Percentiles rank a stretch among this genome's conserved stretches.
Evolutionary conservation across 2,113 vertebrate genomes (phyloP).

Genomic region (Urocolius indicus): DNA sequence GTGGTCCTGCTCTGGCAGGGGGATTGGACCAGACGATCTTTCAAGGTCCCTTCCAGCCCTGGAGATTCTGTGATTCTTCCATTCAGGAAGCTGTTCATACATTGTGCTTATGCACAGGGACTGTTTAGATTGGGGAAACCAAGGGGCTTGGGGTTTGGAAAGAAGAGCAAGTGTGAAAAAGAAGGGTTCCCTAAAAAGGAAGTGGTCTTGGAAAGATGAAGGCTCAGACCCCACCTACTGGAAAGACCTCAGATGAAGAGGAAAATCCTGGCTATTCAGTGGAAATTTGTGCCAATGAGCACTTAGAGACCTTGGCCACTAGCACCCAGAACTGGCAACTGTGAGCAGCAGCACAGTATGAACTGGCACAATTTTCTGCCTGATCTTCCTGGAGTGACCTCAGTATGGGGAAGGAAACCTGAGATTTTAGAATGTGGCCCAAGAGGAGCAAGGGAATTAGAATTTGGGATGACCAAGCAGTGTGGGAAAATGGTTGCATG

Average conservation of each 20-base stretch:
- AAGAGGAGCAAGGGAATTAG: background rate
- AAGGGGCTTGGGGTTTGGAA: background rate
- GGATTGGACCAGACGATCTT: too few relatives aligned
- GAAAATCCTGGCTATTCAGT: background rate
- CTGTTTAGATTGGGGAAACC: background rate
- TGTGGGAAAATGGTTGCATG: too few relatives aligned
- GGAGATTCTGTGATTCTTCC: too few relatives aligned
- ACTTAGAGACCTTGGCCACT: background rate
- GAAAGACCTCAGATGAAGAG: background rate
- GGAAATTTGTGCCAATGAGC: background rate
- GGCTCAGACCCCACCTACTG: background rate
- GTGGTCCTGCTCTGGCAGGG: too few relatives aligned
- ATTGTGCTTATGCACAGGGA: background rate
- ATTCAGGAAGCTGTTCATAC: rapidly evolving
- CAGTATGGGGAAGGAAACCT: background rate
- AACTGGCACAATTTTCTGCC: rapidly evolving
- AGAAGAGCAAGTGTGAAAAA: background rate
- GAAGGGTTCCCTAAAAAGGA: background rate
- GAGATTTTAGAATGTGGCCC: background rate
- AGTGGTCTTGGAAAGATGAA: background rate
- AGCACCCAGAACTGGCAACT: background rate
- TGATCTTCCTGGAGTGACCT: rapidly evolving
- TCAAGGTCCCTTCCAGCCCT: too few relatives aligned
- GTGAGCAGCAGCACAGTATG: background rate
- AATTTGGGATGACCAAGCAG: background rate